These are phyloP conservation scores for Tolmerus cingulatus DNA, from an alignment of 2,888 invertebrate species.

Conservation along the genomic window DNA sequence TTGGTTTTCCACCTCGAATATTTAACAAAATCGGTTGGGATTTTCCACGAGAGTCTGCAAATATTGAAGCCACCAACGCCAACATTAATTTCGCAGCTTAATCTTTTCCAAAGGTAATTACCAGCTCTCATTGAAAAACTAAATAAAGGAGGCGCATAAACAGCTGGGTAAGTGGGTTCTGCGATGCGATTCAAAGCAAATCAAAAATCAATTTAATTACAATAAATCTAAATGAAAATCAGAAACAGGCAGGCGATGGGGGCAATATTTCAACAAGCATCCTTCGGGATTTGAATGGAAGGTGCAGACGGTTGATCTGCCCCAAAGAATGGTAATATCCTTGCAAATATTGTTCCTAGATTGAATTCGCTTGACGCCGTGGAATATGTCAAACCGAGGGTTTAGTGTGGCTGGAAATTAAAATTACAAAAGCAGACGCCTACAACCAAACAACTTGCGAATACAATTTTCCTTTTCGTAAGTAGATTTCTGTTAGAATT, in stretches of 20 bases:
- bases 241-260: neutral
- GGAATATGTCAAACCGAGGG: neutral
- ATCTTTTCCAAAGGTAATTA: neutral
- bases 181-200: neutral
- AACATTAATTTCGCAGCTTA: neutral
- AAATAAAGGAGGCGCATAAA: neutral
- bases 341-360: neutral
- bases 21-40: neutral
- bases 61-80: neutral
- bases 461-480: neutral
- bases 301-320: neutral
- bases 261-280: neutral
- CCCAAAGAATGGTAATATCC: neutral
- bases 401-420: neutral
- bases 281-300: neutral
- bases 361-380: neutral
- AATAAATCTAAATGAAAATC: neutral
- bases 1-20: neutral
- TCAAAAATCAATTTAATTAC: neutral
- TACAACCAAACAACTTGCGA: neutral
- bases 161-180: neutral
- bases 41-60: neutral
- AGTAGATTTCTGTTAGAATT: neutral
- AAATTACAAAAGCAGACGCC: neutral
- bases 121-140: neutral